Evolutionary conservation across 2,797 vertebrate genomes (phyloP), one percentile per base, ranked within the genome.

Genomic region (Fistularia tabacaria): DNA sequence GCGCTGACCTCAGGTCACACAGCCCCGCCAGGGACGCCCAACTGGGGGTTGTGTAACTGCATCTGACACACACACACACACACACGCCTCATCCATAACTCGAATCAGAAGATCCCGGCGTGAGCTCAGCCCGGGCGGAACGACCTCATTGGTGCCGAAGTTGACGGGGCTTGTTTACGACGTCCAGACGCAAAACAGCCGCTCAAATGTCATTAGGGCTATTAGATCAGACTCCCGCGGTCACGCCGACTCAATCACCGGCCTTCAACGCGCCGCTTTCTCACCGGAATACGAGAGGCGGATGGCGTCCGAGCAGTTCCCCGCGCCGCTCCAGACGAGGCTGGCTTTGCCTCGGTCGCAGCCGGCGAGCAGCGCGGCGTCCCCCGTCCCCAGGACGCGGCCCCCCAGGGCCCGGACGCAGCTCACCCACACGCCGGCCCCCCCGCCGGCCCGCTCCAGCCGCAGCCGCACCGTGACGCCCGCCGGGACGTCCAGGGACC

Each of bases 211-310:
- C 6, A 51, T 77, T 60, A 67, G 0, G 3, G 36, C 10, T 37
- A 66, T 70, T 51, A 49, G 47, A 67, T 66, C 11, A 59, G 45
- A 50, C 39, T 59, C 77, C 47, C 38, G 39, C 81, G 77, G 80
- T 15, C 54, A 36, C 1, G 7, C 40, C 25, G 12, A 64, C 38
- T 50, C 36, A 56, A 59, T 75, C 49, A 69, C 15, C 7, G 40
- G 10, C 54, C 60, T 74, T 62, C 14, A 42, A 7, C 37, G 46
- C 64, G 40, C 59, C 8, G 10, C 25, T 59, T 67, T 55, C 79
- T 82, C 73, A 88, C 86, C 83, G 40, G 56, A 15, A 71, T 88
- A 89, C 44, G 50, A 72, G 55, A 90, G 74, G 40, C 77, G 63
- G 50, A 84, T 11, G 38, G 10, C 52, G 56, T 64, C 15, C 37